These are phyloP conservation scores for Rhinoderma darwinii DNA, from an alignment of 2,113 vertebrate genomes.

Conservation along the genomic window DNA sequence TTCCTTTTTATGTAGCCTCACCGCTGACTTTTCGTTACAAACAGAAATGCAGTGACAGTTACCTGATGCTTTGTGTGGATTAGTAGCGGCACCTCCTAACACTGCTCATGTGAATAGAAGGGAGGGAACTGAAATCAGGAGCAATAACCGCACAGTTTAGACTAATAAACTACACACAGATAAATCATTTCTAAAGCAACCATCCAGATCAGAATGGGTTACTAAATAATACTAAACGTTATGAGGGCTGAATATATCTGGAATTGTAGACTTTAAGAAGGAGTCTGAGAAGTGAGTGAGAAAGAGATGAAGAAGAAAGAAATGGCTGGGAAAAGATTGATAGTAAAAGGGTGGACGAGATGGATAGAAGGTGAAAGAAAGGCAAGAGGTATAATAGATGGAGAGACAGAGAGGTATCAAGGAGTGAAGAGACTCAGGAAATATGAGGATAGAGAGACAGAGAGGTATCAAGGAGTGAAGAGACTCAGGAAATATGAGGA, in stretches of 20 bases:
- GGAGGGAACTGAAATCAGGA: neutral
- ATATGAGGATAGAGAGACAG: no score
- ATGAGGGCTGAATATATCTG: neutral
- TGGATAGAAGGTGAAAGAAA: neutral
- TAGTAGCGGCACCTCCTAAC: neutral
- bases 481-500: no score
- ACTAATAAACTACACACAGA: neutral
- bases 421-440: no score
- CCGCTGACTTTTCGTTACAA: neutral
- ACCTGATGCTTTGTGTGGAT: neutral
- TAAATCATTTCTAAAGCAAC: neutral
- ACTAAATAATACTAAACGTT: no score
- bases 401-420: no score
- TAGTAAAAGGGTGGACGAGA: neutral
- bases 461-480: no score
- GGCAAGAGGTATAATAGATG: no score
- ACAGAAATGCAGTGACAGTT: neutral
- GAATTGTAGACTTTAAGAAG: neutral
- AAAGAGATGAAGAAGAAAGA: neutral
- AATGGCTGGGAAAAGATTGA: neutral
- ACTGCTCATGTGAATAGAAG: neutral
- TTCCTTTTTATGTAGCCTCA: neutral
- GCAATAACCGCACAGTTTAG: neutral
- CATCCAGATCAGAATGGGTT: neutral
- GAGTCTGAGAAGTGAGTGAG: neutral